Base-by-base conservation (phyloP, 2,797 vertebrate species). In the Platalea minor region DNA sequence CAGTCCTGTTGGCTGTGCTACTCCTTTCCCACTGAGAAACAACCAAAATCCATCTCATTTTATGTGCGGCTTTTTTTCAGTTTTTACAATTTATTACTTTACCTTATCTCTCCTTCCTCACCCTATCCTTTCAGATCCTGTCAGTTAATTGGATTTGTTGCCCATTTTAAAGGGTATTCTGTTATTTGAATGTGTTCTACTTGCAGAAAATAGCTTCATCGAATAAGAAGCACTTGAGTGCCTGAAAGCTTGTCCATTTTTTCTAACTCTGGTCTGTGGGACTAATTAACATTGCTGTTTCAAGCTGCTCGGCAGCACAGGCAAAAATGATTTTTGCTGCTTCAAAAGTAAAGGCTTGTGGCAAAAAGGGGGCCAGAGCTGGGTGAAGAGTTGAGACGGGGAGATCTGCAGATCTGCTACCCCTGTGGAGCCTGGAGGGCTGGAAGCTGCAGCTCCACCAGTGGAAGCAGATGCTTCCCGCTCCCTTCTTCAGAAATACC, bases 141-240 rank as follows among this genome's bases (percentile, higher is more conserved):
- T 60, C 89, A 95, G 70, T 90, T 96, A 94, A 84, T 91, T 94
- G 65, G 53, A 91, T 93, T 89, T 95, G 73, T 88, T 92, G 72
- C 75, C 72, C 33, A 31, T 94, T 95, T 92, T 65, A 79, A 95
- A 93, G 73, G 19, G 17, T 88, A 56, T 96, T 92, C 79, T 90
- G 80, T 81, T 94, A 76, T 86, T 95, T 84, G 64, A 89, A 69
- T 75, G 41, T 76, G 61, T 82, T 96, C 91, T 83, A 80, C 84
- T 94, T 95, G 65, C 64, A 88, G 75, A 88, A 96, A 94, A 88
- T 85, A 95, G 75, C 19, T 45, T 93, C 94, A 94, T 94, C 92
- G 93, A 95, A 88, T 83, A 82, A 13, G 23, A 95, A 95, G 48
- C 78, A 89, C 73, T 88, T 83, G 86, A 91, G 51, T 82, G 77